These are phyloP conservation scores for Apoderus coryli DNA, from an alignment of 2,888 invertebrate species.

Conservation along the genomic window DNA sequence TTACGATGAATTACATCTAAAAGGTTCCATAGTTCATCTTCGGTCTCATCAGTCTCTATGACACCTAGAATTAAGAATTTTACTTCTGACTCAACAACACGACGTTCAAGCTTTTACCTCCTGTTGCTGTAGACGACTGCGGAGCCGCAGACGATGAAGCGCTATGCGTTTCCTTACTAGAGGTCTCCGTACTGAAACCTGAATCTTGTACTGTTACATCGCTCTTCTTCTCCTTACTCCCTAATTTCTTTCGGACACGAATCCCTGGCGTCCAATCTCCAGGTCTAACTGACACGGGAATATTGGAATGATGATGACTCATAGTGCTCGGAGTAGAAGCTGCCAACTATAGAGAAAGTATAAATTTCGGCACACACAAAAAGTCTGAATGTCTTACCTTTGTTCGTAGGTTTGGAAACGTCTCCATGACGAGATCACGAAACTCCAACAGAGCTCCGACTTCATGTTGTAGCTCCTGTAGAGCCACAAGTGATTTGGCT, in stretches of 20 bases:
- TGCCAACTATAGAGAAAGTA: too few species aligned
- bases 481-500: constrained; percentile 72
- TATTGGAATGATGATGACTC: too few species aligned
- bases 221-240: constrained; percentile 9
- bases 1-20: constrained; percentile 76
- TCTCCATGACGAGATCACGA: constrained; percentile 88
- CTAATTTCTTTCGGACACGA: constrained; percentile 44
- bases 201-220: constrained; percentile 59
- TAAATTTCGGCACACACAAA: too few species aligned
- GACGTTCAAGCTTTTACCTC: too few species aligned
- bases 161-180: constrained; percentile 65
- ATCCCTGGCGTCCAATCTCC: constrained; percentile 72
- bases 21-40: constrained; percentile 70
- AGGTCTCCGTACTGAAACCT: constrained; percentile 82
- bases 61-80: constrained; percentile 27
- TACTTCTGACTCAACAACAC: too few species aligned
- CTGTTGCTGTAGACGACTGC: constrained; percentile 29
- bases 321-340: constrained; percentile 16
- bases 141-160: constrained; percentile 48
- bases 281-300: constrained; percentile 35
- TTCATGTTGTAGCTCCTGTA: constrained; percentile 88
- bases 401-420: constrained; percentile 79
- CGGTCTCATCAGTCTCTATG: constrained; percentile 36
- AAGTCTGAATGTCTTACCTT: constrained; percentile 62
- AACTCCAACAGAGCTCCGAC: constrained; percentile 83